These are phyloP conservation scores for Prionailurus viverrinus DNA, from an alignment of 2,113 vertebrate genomes.

Conservation along the genomic window DNA sequence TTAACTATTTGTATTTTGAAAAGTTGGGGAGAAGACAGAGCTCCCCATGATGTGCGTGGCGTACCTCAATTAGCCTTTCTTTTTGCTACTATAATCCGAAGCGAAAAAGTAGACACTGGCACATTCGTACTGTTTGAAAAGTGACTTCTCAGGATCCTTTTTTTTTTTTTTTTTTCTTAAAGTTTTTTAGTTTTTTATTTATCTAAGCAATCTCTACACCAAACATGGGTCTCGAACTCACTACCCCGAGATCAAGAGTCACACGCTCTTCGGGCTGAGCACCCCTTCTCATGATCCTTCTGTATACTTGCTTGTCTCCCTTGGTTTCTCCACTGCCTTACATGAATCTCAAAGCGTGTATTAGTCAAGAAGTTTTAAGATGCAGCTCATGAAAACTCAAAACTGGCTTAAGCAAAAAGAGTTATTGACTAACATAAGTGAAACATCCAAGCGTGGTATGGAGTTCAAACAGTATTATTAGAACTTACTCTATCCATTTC, in stretches of 20 bases:
- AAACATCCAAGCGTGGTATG: not conserved
- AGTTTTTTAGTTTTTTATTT: not conserved
- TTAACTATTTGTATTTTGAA: conserved; percentile 12
- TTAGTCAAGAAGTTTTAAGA: conserved; percentile 39
- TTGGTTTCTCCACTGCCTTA: not conserved
- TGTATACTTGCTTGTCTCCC: not conserved
- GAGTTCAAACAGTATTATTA: not conserved
- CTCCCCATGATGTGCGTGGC: not conserved
- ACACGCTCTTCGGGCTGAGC: not conserved
- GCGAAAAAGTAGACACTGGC: not conserved
- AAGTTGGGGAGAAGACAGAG: not conserved
- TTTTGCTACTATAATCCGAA: not conserved
- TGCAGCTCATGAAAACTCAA: conserved; percentile 25
- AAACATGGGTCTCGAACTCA: not conserved
- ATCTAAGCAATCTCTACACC: not conserved
- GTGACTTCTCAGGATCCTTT: not conserved
- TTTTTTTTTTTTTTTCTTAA: not conserved
- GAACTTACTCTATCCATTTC: not conserved
- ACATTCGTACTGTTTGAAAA: not conserved
- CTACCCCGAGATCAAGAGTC: not conserved
- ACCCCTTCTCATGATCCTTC: not conserved
- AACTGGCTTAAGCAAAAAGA: not conserved
- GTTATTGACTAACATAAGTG: not conserved
- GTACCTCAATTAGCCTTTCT: not conserved
- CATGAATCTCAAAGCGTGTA: not conserved